Conservation (phyloP, 2,113 vertebrate species). For the Pterocles orientalis region DNA sequence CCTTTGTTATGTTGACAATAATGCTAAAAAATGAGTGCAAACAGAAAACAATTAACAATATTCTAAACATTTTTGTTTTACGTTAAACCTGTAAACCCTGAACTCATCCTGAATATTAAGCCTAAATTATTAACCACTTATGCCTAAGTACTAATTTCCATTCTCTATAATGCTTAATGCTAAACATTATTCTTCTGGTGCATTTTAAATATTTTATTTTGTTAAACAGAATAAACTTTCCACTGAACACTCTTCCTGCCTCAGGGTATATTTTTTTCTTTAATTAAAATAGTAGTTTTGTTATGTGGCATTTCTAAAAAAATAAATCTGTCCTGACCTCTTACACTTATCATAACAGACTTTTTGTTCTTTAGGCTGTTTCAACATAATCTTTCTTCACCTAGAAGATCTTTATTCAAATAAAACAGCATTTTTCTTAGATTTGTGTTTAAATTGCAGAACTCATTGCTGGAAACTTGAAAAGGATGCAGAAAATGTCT, state of each 20-base stretch:
- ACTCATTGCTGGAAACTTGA: neutral
- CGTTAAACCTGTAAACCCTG: neutral
- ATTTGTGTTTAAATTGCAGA: neutral
- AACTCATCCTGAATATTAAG: neutral
- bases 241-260: neutral
- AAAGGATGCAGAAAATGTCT: neutral
- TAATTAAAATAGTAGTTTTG: neutral
- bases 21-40: neutral
- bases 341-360: neutral
- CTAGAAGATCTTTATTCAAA: neutral
- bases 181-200: conserved; percentile 33
- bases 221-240: conserved; percentile 33
- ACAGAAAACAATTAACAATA: neutral
- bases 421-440: neutral
- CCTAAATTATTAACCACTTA: conserved; percentile 26
- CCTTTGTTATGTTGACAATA: neutral
- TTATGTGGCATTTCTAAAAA: neutral
- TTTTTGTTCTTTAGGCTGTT: neutral
- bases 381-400: neutral
- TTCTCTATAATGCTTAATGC: neutral
- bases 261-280: neutral
- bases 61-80: neutral
- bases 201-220: conserved; percentile 58
- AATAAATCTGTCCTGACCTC: neutral
- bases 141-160: neutral